Percentiles rank a stretch among this genome's conserved stretches.
These are phyloP conservation scores for Antechinus stuartii DNA, from an alignment of 2,113 vertebrate genomes.

Conservation along the genomic window DNA sequence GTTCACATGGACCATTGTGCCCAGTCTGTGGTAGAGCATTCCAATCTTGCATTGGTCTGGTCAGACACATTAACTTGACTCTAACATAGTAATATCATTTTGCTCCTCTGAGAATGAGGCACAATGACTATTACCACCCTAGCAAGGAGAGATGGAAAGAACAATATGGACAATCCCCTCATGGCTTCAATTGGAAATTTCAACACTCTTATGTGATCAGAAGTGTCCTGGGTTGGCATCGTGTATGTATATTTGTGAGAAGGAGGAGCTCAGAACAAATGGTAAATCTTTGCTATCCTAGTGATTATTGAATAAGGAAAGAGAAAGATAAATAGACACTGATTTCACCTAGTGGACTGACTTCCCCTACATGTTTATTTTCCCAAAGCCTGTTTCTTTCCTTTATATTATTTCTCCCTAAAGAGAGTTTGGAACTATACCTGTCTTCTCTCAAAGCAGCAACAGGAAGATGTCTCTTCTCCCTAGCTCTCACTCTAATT, in stretches of 20 bases:
- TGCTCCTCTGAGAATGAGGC: no score
- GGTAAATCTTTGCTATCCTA: not conserved
- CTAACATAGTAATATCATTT: no score
- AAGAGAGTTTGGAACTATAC: not conserved
- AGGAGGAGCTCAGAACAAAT: not conserved
- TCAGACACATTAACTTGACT: no score
- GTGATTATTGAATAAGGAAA: not conserved
- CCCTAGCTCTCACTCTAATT: not conserved
- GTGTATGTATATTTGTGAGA: not conserved
- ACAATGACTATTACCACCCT: no score
- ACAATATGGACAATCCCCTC: not conserved
- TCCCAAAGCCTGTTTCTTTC: not conserved
- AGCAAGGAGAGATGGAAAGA: not conserved
- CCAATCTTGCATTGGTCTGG: no score
- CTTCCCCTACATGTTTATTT: not conserved
- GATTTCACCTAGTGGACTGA: not conserved
- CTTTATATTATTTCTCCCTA: not conserved
- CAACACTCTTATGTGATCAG: not conserved
- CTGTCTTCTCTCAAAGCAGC: not conserved
- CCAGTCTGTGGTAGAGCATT: no score
- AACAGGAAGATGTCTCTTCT: not conserved
- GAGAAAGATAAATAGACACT: not conserved
- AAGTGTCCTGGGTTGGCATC: not conserved
- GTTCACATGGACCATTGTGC: no score
- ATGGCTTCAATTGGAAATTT: not conserved